Evolutionary conservation across 2,888 invertebrate species (phyloP).

Genomic region (Archaeoteleia sp.): DNA sequence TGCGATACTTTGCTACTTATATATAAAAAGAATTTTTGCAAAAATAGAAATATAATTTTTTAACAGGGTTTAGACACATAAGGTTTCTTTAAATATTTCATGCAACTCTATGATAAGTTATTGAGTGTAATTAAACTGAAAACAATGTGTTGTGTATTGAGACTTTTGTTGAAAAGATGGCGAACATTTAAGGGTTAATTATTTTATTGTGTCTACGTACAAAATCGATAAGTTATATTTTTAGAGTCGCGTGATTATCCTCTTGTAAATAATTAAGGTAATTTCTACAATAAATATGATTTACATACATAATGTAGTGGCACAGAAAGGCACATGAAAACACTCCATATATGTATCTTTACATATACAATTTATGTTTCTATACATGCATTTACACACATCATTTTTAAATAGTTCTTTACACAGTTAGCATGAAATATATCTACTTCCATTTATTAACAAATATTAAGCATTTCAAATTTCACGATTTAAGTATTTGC

Average conservation of each 20-base stretch:
- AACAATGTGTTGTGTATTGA: too few relatives aligned
- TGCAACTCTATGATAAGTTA: too few relatives aligned
- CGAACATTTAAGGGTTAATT: conserved; percentile 1
- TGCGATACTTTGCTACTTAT: too few relatives aligned
- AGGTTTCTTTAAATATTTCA: too few relatives aligned
- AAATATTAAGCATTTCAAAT: background rate
- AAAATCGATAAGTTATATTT: background rate
- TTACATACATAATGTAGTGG: conserved; percentile 44
- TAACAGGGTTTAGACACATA: too few relatives aligned
- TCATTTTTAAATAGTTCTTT: conserved; percentile 6
- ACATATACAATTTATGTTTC: conserved; percentile 41
- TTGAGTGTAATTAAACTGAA: too few relatives aligned
- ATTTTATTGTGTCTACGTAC: background rate
- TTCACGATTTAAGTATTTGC: too few relatives aligned
- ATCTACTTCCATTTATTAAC: background rate
- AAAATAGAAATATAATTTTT: too few relatives aligned
- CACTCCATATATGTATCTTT: conserved; percentile 37
- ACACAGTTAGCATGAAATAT: conserved; percentile 12
- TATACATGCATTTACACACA: conserved; percentile 34
- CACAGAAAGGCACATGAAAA: conserved; percentile 58
- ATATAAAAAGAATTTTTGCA: too few relatives aligned
- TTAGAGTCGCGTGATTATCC: conserved; percentile 12
- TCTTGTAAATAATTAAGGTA: conserved; percentile 11
- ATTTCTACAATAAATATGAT: conserved; percentile 50
- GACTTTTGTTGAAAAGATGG: too few relatives aligned